phyloP scores from a whole-genome alignment of 2,797 vertebrate genomes.

The Cephalopachus bancanus region DNA sequence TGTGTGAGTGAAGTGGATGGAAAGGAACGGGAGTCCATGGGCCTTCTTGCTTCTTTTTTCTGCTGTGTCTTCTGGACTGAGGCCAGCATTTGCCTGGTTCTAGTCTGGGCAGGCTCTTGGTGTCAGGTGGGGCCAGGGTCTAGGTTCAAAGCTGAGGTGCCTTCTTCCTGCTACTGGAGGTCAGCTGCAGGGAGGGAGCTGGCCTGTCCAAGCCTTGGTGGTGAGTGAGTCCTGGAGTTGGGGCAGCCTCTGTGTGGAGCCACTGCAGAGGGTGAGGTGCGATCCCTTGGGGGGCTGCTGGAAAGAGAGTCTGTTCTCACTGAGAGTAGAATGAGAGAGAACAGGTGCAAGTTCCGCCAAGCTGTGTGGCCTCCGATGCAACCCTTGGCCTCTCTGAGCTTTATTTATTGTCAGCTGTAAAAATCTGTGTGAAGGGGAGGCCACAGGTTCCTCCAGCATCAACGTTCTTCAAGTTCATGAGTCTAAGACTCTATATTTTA shows the following conservation, averaged over 20 bases:
- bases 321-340: not conserved
- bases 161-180: not conserved
- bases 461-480: not conserved
- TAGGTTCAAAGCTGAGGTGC: constrained; percentile 4
- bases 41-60: not conserved
- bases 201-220: not conserved
- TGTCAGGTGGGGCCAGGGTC: not conserved
- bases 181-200: not conserved
- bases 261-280: not conserved
- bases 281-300: not conserved
- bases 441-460: not conserved
- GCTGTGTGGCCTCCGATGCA: not conserved
- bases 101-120: not conserved
- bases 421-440: not conserved
- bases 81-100: not conserved
- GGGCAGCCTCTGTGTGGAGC: not conserved
- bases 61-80: not conserved
- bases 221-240: constrained; percentile 21
- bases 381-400: not conserved
- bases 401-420: constrained; percentile 47
- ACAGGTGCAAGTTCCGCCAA: not conserved
- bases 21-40: rapidly evolving
- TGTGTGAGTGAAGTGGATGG: not conserved
- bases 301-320: not conserved
- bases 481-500: not conserved